These are phyloP conservation scores for Solenopsis invicta DNA, from an alignment of 1,140 invertebrate genomes.

Conservation along the genomic window DNA sequence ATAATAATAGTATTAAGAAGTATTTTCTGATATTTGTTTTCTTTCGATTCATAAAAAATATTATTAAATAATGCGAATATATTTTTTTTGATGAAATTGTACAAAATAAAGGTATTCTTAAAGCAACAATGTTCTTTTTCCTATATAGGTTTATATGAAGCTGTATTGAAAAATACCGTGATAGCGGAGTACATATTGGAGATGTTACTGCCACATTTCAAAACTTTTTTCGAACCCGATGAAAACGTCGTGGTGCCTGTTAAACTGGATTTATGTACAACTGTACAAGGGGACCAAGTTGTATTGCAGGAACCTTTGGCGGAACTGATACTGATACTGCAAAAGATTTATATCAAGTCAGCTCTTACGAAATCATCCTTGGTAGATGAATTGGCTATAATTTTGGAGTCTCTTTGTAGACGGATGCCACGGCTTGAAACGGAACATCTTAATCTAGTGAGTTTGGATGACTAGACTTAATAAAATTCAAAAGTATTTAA, in stretches of 20 bases:
- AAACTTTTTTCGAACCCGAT: slow-evolving; percentile 84
- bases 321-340: slow-evolving; percentile 81
- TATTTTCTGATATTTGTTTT: too few species aligned
- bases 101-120: too few species aligned
- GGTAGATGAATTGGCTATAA: slow-evolving; percentile 74
- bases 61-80: too few species aligned
- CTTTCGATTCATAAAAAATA: too few species aligned
- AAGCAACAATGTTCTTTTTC: too few species aligned
- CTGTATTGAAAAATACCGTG: slow-evolving; percentile 84
- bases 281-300: slow-evolving; percentile 80
- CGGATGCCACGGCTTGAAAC: slow-evolving; percentile 80
- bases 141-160: slow-evolving; percentile 84
- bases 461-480: slow-evolving; percentile 23
- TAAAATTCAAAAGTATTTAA: slow-evolving; percentile 53
- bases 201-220: slow-evolving; percentile 86
- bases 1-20: too few species aligned
- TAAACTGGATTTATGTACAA: slow-evolving; percentile 85
- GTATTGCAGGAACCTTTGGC: slow-evolving; percentile 84
- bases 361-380: slow-evolving; percentile 63
- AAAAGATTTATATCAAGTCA: slow-evolving; percentile 81
- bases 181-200: slow-evolving; percentile 86
- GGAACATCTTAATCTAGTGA: slow-evolving; percentile 85
- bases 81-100: too few species aligned
- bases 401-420: slow-evolving; percentile 83
- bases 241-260: slow-evolving; percentile 81